Evolutionary conservation across 2,113 vertebrate species (phyloP), one percentile per base, ranked within the genome.

Genomic region (Limanda limanda): DNA sequence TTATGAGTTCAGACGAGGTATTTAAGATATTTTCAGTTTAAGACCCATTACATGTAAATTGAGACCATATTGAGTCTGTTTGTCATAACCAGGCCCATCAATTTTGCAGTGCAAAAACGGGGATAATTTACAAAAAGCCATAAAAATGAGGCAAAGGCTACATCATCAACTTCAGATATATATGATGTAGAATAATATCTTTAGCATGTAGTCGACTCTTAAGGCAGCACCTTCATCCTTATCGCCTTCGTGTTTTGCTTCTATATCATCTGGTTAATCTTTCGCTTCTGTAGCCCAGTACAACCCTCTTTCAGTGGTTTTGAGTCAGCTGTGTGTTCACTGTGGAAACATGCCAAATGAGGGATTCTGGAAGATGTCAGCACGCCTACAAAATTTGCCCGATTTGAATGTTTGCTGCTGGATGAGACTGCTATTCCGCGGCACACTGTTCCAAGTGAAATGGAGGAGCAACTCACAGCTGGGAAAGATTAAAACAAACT

Each of bases 1-100:
- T 76, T 37, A 52, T 52, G 10, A 59, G 58, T 54, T 42, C 48
- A 40, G 67, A 81, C 54, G 7, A 79, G 45, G 54, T 45, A 21
- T 51, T 42, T 68, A 57, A 42, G 61, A 74, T 66, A 23, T 56
- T 71, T 84, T 63, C 23, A 68, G 3, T 12, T 59, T 64, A 45
- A 75, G 52, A 56, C 31, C 58, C 76, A 56, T 31, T 57, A 66
- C 1, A 54, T 24, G 2, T 15, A 63, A 72, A 72, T 3, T 74
- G 21, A 20, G 18, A 58, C 42, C 45, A 70, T 9, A 18, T 21
- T 12, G 37, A 61, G 27, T 62, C 27, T 57, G 35, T 27, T 48
- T 47, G 25, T 73, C 23, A 23, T 13, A 40, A 8, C 18, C 18
- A 70, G 54, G 2, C 42, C 63, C 23, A 59, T 70, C 64, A 58